Evolutionary conservation across 2,113 vertebrate genomes (phyloP).

Genomic region (Rhinichthys klamathensis): DNA sequence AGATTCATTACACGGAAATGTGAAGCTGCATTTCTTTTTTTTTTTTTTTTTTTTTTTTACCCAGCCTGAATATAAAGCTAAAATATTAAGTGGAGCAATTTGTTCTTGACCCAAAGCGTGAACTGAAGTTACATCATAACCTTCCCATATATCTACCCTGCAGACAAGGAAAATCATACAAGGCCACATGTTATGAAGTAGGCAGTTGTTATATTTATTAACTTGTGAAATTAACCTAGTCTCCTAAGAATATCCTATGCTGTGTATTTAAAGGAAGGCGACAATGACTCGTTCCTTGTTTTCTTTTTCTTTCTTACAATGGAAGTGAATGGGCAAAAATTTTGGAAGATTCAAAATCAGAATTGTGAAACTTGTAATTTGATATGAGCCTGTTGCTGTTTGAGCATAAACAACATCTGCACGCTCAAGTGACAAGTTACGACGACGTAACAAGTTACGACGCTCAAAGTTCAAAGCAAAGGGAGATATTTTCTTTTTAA

Average conservation of each 20-base stretch:
- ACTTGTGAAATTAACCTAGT: slow-evolving; percentile 73
- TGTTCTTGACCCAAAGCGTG: slow-evolving; percentile 75
- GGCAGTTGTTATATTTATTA: slow-evolving; percentile 73
- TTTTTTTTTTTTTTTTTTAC: slow-evolving; percentile 66
- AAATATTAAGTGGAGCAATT: slow-evolving; percentile 75
- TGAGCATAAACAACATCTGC: too few species aligned
- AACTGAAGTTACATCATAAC: slow-evolving; percentile 71
- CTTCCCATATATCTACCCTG: slow-evolving; percentile 61
- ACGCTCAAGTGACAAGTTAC: too few species aligned
- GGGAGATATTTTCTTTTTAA: too few species aligned
- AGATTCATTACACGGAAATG: slow-evolving; percentile 78
- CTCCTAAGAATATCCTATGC: slow-evolving; percentile 48
- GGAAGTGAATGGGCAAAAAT: neutral
- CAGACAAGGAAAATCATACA: slow-evolving; percentile 68
- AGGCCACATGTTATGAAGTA: slow-evolving; percentile 62
- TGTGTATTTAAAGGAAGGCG: slow-evolving; percentile 52
- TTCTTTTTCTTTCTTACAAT: neutral
- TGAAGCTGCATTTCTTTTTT: slow-evolving; percentile 74
- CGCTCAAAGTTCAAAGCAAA: too few species aligned
- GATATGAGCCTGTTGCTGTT: neutral
- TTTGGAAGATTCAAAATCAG: neutral
- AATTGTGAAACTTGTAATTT: neutral
- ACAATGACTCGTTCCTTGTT: neutral
- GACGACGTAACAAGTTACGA: too few species aligned
- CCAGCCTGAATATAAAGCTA: slow-evolving; percentile 72